Evolutionary conservation across 2,113 vertebrate species (phyloP), one percentile per base, ranked within the genome.

Genomic region (Phaethornis superciliosus): DNA sequence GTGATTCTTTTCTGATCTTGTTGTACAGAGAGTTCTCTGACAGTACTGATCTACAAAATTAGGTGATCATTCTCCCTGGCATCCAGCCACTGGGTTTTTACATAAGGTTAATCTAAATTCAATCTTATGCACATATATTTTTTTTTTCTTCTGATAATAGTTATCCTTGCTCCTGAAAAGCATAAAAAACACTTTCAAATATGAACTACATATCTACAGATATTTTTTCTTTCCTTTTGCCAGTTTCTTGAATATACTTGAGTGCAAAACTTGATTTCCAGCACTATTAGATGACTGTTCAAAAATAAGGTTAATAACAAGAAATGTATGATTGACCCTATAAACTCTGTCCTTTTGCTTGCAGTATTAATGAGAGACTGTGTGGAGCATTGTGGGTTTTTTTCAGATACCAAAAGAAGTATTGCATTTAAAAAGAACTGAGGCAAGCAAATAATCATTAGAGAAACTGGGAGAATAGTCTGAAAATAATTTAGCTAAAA

Each of bases 141-240:
- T 77, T 63, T 60, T 1, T 47, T 88, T 83, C 28, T 88, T 15
- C 32, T 74, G 19, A 51, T 85, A 88, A 44, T 47, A 22, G 10
- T 10, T 49, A 64, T 58, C 17, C 19, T 82, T 91, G 27, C 4
- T 35, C 15, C 40, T 46, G 17, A 79, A 62, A 81, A 79, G 9
- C 15, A 76, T 33, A 52, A 79, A 70, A 24, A 82, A 2, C 16
- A 60, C 17, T 90, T 81, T 4, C 8, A 93, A 94, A 62, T 8
- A 9, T 32, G 4, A 60, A 58, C 11, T 72, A 14, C 5, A 3
- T 42, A 52, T 27, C 12, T 58, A 27, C 10, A 46, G 24, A 19
- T 0, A 2, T 30, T 8, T 14, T 15, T n/a, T 9, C 2, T 10
- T 7, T 3, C 2, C 11, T 17, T 59, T 52, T 64, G 54, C 27